Conservation (phyloP, 2,797 vertebrate species). For the Falco cherrug region DNA sequence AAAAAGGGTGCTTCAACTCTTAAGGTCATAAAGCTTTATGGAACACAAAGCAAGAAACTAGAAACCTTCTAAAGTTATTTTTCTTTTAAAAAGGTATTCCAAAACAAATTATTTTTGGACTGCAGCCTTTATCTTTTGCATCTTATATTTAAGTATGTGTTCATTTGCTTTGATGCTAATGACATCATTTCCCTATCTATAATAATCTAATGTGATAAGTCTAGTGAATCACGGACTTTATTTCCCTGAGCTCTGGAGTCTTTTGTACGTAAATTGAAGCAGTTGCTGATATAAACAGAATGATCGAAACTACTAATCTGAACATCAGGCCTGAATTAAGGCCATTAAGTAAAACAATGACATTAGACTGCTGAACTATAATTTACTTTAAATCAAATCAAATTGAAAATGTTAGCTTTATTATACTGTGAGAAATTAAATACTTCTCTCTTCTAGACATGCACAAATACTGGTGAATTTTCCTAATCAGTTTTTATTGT, state of each 20-base stretch:
- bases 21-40: not conserved
- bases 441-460: not conserved
- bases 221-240: not conserved
- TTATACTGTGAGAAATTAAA: conserved; percentile 38
- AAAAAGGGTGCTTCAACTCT: not conserved
- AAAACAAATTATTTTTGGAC: not conserved
- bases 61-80: not conserved
- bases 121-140: not conserved
- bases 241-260: not conserved
- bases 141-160: conserved; percentile 5
- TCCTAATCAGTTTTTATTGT: not conserved
- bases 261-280: not conserved
- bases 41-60: not conserved
- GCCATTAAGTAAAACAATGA: conserved; percentile 31
- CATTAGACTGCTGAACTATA: conserved; percentile 19
- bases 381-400: conserved; percentile 53
- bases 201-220: conserved; percentile 13
- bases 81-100: not conserved
- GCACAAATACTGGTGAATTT: not conserved
- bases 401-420: conserved; percentile 38
- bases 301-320: conserved; percentile 35
- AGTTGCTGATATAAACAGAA: conserved; percentile 21
- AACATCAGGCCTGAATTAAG: conserved; percentile 22
- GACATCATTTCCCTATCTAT: conserved; percentile 35
- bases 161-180: conserved; percentile 26